Percentiles rank a stretch among this genome's conserved stretches.
Evolutionary conservation across 2,888 invertebrate genomes (phyloP).

Genomic region (Ctena decussata): DNA sequence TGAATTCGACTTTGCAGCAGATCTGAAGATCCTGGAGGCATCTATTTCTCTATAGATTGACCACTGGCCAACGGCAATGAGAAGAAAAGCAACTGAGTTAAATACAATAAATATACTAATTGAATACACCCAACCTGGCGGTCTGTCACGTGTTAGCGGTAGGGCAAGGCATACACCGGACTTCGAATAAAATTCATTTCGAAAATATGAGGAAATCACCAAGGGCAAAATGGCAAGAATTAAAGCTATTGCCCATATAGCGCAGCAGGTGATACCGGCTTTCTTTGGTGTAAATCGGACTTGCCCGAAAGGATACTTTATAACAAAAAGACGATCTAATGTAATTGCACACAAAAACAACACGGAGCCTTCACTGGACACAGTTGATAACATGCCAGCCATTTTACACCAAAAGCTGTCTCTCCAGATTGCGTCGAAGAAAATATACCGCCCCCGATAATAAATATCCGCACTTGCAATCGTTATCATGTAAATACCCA

Average conservation of each 20-base stretch:
- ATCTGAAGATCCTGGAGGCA: neutral
- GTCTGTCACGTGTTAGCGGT: conserved; percentile 81
- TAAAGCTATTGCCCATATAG: conserved; percentile 77
- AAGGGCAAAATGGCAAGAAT: conserved; percentile 80
- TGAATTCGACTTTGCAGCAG: neutral
- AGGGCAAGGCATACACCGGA: conserved; percentile 83
- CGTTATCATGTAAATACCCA: conserved; percentile 44
- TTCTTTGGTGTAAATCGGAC: conserved; percentile 66
- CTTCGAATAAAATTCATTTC: conserved; percentile 79
- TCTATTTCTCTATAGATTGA: neutral
- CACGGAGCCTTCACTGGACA: conserved; percentile 90
- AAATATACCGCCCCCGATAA: conserved; percentile 66
- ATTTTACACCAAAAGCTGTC: conserved; percentile 61
- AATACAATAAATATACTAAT: conserved; percentile 81
- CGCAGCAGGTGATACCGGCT: conserved; percentile 65
- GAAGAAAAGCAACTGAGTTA: conserved; percentile 75
- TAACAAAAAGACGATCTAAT: conserved; percentile 90
- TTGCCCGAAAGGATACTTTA: conserved; percentile 88
- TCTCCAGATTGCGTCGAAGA: conserved; percentile 66
- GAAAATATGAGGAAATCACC: conserved; percentile 79
- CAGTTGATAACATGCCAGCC: conserved; percentile 63
- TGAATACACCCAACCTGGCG: conserved; percentile 85
- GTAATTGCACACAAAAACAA: conserved; percentile 89
- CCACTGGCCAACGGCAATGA: neutral
- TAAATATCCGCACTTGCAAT: conserved; percentile 64